Evolutionary conservation across 2,113 vertebrate genomes (phyloP), one percentile per base, ranked within the genome.

Genomic region (Chiloscyllium plagiosum): DNA sequence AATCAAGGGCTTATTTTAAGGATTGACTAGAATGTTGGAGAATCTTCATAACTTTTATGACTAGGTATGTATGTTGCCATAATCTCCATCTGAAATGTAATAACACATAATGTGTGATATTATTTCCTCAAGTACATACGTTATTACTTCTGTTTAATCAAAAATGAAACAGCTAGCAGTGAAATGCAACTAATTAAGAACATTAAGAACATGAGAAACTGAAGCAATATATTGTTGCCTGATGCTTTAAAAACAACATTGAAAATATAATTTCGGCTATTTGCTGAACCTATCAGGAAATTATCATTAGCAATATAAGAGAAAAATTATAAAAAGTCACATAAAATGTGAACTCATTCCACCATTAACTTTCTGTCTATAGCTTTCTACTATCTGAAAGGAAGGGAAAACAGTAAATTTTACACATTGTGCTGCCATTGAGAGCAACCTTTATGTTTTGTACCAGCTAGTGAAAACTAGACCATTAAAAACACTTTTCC

Each of bases 341-440:
- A 83, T 15, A 83, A 42, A 42, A 83, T 83, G 78, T 17, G 37
- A 83, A 83, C 78, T 83, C 78, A 42, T 83, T 83, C 78, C 37
- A 42, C n/a, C 78, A 83, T 83, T 83, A 83, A 42, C 78, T 83
- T 42, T 42, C 78, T 83, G 78, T 42, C 78, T 42, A 17, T 83
- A 42, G 78, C 78, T 83, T 2, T 13, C 78, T 19, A 83, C n/a
- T 4, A 83, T 42, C n/a, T 83, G 78, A n/a, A 83, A 83, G n/a
- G 78, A 83, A 83, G n/a, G 78, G n/a, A 42, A 83, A 83, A 83
- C n/a, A 83, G n/a, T 83, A 83, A 83, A 83, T 83, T 83, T 83
- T 83, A 37, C 78, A 83, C 78, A 83, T 83, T 83, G n/a, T 42
- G n/a, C 78, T 83, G 19, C 37, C n/a, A 83, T 37, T 83, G 78